Conservation (phyloP, 2,113 vertebrate species). For the Myxocyprinus asiaticus region DNA sequence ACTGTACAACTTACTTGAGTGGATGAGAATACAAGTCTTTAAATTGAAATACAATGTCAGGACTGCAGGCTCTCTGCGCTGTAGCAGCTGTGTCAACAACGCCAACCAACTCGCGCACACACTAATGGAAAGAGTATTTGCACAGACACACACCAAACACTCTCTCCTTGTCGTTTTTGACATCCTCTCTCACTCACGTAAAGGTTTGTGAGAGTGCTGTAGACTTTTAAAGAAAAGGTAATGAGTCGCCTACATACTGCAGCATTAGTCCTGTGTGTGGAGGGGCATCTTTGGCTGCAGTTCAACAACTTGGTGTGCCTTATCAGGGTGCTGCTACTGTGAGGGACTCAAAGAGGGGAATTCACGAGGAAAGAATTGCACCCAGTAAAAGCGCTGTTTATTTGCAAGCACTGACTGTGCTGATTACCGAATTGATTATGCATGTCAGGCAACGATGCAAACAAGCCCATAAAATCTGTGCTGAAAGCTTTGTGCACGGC, state of each 20-base stretch:
- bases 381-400: too few relatives aligned
- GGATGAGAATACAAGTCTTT: not conserved
- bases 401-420: too few relatives aligned
- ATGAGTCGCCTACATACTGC: constrained; percentile 53
- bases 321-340: constrained; percentile 5
- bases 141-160: constrained; percentile 44
- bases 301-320: not conserved
- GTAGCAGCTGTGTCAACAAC: constrained; percentile 73
- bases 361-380: constrained; percentile 10
- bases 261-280: constrained; percentile 57
- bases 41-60: constrained; percentile 12
- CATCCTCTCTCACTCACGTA: not conserved
- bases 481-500: too few relatives aligned
- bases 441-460: too few relatives aligned
- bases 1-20: not conserved
- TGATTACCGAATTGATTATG: too few relatives aligned
- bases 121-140: constrained; percentile 63
- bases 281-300: not conserved
- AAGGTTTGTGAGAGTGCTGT: constrained; percentile 47
- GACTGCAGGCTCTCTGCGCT: constrained; percentile 32
- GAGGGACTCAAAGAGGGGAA: not conserved
- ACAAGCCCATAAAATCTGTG: too few relatives aligned
- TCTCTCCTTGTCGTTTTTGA: constrained; percentile 11
- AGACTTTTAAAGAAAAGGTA: not conserved
- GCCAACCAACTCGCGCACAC: constrained; percentile 45